Percentiles rank a stretch among this genome's conserved stretches.
These are phyloP conservation scores for Pachypsylla venusta DNA, from an alignment of 1,140 invertebrate species.

Conservation along the genomic window DNA sequence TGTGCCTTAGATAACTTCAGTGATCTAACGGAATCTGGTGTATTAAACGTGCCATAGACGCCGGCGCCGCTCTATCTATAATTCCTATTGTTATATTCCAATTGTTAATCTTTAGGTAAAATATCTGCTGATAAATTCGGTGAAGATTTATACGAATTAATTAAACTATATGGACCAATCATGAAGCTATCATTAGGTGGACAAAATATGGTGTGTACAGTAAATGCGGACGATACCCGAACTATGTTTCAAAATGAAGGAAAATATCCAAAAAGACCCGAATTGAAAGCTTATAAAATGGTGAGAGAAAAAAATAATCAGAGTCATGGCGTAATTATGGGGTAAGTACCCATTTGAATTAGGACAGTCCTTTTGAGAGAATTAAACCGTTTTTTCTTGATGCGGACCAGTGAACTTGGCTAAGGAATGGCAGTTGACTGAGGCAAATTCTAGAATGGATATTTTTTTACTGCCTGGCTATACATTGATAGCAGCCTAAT, in stretches of 20 bases:
- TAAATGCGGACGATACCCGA: slow-evolving; percentile 27
- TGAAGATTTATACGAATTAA: slow-evolving; percentile 29
- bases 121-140: slow-evolving; percentile 28
- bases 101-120: slow-evolving; percentile 27
- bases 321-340: slow-evolving; percentile 30
- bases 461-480: not conserved
- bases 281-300: slow-evolving; percentile 28
- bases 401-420: too few relatives aligned
- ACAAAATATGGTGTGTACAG: slow-evolving; percentile 26
- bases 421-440: too few relatives aligned
- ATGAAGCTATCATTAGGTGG: slow-evolving; percentile 29
- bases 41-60: too few relatives aligned
- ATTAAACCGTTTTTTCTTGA: not conserved
- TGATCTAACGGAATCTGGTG: too few relatives aligned
- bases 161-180: slow-evolving; percentile 27
- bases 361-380: not conserved
- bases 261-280: slow-evolving; percentile 25
- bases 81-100: too few relatives aligned
- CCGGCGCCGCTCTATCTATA: too few relatives aligned
- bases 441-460: too few relatives aligned
- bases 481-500: not conserved
- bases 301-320: slow-evolving; percentile 26
- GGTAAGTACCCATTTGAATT: slow-evolving; percentile 17
- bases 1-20: too few relatives aligned
- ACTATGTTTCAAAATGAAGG: slow-evolving; percentile 30